Percentiles rank a stretch among this genome's conserved stretches.
These are phyloP conservation scores for Microctenopoma stevenorrisi DNA, from an alignment of 2,797 vertebrate species.

Conservation along the genomic window DNA sequence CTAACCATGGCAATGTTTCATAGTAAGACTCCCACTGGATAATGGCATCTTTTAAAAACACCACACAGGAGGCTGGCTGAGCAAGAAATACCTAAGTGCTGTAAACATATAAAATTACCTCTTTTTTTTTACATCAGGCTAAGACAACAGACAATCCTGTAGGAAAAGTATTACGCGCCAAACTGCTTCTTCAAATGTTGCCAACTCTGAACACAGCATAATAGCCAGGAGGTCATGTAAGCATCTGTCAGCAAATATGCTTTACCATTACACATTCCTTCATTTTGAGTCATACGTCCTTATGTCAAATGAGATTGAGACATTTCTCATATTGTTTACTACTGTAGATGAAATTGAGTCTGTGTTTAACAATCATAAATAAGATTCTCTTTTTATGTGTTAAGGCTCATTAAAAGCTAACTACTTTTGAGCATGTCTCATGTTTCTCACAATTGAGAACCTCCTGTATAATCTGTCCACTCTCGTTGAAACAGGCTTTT, in stretches of 20 bases:
- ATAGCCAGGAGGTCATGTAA: not conserved
- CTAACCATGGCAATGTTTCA: not conserved
- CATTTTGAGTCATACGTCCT: not conserved
- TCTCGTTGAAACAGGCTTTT: not conserved
- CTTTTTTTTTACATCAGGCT: conserved; percentile 17
- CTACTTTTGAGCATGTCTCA: not conserved
- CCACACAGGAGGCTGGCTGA: not conserved
- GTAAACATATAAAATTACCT: conserved; percentile 1
- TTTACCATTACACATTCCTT: not conserved
- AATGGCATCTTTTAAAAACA: not conserved
- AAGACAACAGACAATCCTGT: not conserved
- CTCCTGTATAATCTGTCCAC: not conserved
- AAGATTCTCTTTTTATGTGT: not conserved
- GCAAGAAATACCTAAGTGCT: not conserved
- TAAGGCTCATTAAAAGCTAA: too few species aligned
- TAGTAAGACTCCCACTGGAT: not conserved
- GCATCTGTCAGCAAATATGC: not conserved
- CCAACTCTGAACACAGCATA: conserved; percentile 5
- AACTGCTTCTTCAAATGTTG: not conserved
- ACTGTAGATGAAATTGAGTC: not conserved
- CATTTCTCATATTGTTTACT: not conserved
- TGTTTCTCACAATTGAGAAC: not conserved
- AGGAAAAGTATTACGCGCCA: not conserved
- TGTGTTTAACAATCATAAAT: not conserved
- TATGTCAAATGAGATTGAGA: not conserved